Evolutionary conservation across 92 coral and sea anemone species (phyloP).

Genomic region (Anthopleura xanthogrammica): DNA sequence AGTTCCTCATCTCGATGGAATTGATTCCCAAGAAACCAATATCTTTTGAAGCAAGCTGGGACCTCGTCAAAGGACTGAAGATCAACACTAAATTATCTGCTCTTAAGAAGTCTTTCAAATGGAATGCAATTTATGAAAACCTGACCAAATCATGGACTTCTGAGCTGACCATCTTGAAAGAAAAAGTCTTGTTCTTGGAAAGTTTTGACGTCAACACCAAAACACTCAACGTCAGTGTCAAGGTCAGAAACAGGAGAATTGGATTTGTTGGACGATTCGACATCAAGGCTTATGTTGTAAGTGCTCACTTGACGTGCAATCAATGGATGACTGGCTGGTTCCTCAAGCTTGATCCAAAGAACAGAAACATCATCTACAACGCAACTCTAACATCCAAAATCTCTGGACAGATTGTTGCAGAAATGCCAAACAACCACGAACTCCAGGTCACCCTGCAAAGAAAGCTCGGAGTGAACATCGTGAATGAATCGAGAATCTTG

Average conservation of each 20-base stretch:
- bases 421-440: constrained; percentile 68
- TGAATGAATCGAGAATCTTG: constrained; percentile 65
- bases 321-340: constrained; percentile 72
- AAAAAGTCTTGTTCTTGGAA: constrained; percentile 54
- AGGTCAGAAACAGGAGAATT: constrained; percentile 57
- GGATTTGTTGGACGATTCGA: constrained; percentile 83
- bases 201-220: constrained; percentile 69
- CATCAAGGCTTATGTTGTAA: constrained; percentile 71
- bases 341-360: constrained; percentile 56
- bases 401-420: constrained; percentile 81
- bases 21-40: constrained; percentile 73
- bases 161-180: constrained; percentile 68
- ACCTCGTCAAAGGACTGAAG: constrained; percentile 62
- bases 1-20: constrained; percentile 66
- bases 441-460: constrained; percentile 75
- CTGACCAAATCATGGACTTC: constrained; percentile 70
- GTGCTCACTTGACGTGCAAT: constrained; percentile 67
- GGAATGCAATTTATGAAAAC: constrained; percentile 54
- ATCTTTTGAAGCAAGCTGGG: constrained; percentile 64
- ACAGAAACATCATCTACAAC: constrained; percentile 72
- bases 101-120: constrained; percentile 56
- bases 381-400: constrained; percentile 64
- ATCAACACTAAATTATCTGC: constrained; percentile 68
- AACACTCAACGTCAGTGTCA: constrained; percentile 52
- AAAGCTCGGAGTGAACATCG: constrained; percentile 66